Evolutionary conservation across 2,888 invertebrate species (phyloP).

Genomic region (Chironomus tentans): DNA sequence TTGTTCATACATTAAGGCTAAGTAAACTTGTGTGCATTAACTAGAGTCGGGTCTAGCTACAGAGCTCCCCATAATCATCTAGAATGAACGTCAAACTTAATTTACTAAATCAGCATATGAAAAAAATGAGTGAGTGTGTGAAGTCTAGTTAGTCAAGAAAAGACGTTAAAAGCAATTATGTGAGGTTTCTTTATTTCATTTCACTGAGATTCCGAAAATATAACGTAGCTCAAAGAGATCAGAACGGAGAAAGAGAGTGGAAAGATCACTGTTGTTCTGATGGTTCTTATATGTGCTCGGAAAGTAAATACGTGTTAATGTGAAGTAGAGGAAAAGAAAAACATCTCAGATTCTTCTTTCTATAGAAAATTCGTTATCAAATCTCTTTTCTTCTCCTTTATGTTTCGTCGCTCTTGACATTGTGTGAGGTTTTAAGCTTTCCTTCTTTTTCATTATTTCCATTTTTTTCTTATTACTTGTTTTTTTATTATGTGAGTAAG

Average conservation of each 20-base stretch:
- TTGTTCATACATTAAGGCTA: no score
- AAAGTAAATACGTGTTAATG: background rate
- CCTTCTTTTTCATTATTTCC: background rate
- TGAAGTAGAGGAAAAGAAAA: background rate
- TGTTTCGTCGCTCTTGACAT: background rate
- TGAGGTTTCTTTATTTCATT: conserved; percentile 1
- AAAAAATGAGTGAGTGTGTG: no score
- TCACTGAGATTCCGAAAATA: background rate
- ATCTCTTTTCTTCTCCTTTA: conserved; percentile 12
- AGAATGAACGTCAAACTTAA: no score
- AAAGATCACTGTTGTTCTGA: background rate
- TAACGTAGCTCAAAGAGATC: background rate
- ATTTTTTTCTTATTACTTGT: background rate
- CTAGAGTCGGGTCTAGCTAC: no score
- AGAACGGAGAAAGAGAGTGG: background rate
- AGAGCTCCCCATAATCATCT: no score
- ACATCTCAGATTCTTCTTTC: background rate
- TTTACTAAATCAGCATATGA: no score
- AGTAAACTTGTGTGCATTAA: no score
- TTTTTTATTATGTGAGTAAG: no score
- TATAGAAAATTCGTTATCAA: conserved; percentile 19
- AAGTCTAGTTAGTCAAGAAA: background rate
- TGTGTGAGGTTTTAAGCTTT: conserved; percentile 21
- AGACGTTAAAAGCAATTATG: conserved; percentile 20
- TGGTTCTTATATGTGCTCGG: background rate